A percentile compares a stretch with the other conserved stretches of the same genome.
Conservation (phyloP, 2,113 vertebrate genomes). For the Hippoglossus stenolepis region DNA sequence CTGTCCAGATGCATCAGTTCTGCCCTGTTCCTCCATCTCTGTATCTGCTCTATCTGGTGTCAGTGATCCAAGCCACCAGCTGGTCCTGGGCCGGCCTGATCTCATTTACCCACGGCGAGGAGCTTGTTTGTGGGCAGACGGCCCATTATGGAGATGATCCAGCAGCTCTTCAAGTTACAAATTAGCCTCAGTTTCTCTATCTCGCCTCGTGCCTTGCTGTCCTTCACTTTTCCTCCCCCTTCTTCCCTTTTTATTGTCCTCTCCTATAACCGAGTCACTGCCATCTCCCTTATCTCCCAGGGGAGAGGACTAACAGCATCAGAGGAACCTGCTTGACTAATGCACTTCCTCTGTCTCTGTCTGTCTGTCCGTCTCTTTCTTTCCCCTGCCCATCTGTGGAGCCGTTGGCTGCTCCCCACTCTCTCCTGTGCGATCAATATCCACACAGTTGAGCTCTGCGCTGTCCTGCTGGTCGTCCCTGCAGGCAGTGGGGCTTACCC, state of each 20-base stretch:
- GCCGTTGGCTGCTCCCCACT: slow-evolving; percentile 38
- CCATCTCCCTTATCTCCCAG: slow-evolving; percentile 56
- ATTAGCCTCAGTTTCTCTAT: slow-evolving; percentile 61
- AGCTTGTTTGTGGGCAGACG: slow-evolving; percentile 68
- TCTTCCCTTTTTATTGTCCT: background rate
- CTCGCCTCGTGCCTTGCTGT: slow-evolving; percentile 13
- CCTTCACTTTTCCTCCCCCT: background rate
- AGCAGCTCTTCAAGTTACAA: slow-evolving; percentile 79
- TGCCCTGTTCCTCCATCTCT: slow-evolving; percentile 41
- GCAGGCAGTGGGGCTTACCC: slow-evolving; percentile 52
- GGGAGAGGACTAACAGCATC: slow-evolving; percentile 65
- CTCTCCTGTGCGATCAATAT: slow-evolving; percentile 72
- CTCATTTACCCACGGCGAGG: slow-evolving; percentile 74
- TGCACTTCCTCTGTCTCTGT: slow-evolving; percentile 70
- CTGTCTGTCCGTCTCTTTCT: slow-evolving; percentile 34
- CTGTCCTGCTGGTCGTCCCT: slow-evolving; percentile 55
- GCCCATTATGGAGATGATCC: slow-evolving; percentile 74
- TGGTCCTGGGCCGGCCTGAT: slow-evolving; percentile 76
- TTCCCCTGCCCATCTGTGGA: slow-evolving; percentile 59
- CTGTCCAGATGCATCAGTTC: slow-evolving; percentile 72
- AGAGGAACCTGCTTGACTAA: slow-evolving; percentile 66
- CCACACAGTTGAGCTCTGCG: slow-evolving; percentile 41
- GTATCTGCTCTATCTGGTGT: slow-evolving; percentile 63
- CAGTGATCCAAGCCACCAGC: slow-evolving; percentile 80
- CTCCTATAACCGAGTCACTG: slow-evolving; percentile 46